These are phyloP conservation scores for Pavo muticus DNA, from an alignment of 2,113 vertebrate species.

Conservation along the genomic window DNA sequence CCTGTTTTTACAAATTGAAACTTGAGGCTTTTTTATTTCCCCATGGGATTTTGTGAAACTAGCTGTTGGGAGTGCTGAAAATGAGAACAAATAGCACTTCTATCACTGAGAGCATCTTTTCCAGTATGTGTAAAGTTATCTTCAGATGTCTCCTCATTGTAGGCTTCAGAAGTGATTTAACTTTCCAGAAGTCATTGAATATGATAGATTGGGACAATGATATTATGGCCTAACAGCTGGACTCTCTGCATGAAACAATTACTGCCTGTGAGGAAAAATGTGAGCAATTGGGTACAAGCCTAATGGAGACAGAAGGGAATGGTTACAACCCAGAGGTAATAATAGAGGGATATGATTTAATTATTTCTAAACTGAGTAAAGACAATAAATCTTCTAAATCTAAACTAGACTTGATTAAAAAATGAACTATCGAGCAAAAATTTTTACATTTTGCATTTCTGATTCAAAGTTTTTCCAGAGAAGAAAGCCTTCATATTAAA, in stretches of 20 bases:
- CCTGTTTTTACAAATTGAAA: not conserved
- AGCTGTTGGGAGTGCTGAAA: not conserved
- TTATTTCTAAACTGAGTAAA: conserved; percentile 58
- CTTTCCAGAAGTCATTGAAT: conserved; percentile 32
- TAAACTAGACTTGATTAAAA: conserved; percentile 58
- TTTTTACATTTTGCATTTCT: not conserved
- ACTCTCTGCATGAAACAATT: conserved; percentile 58
- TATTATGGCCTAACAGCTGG: conserved; percentile 57
- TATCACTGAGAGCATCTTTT: not conserved
- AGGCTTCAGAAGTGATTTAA: conserved; percentile 32
- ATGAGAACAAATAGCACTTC: not conserved
- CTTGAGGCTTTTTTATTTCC: not conserved
- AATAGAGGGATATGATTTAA: conserved; percentile 54
- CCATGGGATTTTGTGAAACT: not conserved
- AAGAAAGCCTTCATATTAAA: not conserved
- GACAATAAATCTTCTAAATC: conserved; percentile 48
- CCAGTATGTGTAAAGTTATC: not conserved
- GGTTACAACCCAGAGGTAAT: conserved; percentile 34
- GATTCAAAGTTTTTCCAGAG: not conserved
- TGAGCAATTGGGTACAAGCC: conserved; percentile 50
- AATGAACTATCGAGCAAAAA: not conserved
- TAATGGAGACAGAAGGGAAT: conserved; percentile 55
- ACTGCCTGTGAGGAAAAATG: conserved; percentile 56
- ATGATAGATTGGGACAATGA: conserved; percentile 23
- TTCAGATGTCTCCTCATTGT: not conserved